Evolutionary conservation across 2,113 vertebrate genomes (phyloP), one percentile per base, ranked within the genome.

Genomic region (Scytalopus superciliaris): DNA sequence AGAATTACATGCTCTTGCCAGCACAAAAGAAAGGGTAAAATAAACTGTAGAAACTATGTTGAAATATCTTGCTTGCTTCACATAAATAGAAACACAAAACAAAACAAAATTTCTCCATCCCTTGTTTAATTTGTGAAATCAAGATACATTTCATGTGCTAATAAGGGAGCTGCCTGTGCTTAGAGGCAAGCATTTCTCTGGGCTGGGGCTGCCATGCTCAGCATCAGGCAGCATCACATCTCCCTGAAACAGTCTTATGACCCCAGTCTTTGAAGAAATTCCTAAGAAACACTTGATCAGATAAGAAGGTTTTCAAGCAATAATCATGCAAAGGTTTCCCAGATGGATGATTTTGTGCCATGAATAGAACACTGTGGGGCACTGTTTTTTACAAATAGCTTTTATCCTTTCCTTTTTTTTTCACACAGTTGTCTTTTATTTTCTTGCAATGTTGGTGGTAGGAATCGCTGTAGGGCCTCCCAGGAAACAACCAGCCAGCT

Each of bases 391-490:
- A 55, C 59, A 94, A 83, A 68, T 62, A 88, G 57, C n/a, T 89
- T 84, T 69, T 92, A 60, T 81, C 16, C 1, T 35, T 69, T 33
- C 5, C 47, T 53, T n/a, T 77, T 67, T 37, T 50, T 23, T 30
- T 50, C 11, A 31, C 64, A 79, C 93, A 95, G 78, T 97, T 95
- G 86, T 90, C 69, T 95, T 95, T 92, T 94, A 94, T 97, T 97
- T 95, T 67, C 72, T 91, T 0, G 1, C 74, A 40, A 81, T 92
- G 91, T 75, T 91, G 80, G 89, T 85, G 97, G 93, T 81, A 97
- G 55, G 49, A 93, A 95, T 93, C 94, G 84, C 95, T 96, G 74
- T 90, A 92, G 93, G 93, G 94, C 90, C 90, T 96, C 94, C 92
- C 72, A 97, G 94, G 84, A 97, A 97, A 82, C 86, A 96, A 75